Percentiles rank a stretch among this genome's conserved stretches.
Evolutionary conservation across 2,113 vertebrate species (phyloP).

Genomic region (Marmota monax): DNA sequence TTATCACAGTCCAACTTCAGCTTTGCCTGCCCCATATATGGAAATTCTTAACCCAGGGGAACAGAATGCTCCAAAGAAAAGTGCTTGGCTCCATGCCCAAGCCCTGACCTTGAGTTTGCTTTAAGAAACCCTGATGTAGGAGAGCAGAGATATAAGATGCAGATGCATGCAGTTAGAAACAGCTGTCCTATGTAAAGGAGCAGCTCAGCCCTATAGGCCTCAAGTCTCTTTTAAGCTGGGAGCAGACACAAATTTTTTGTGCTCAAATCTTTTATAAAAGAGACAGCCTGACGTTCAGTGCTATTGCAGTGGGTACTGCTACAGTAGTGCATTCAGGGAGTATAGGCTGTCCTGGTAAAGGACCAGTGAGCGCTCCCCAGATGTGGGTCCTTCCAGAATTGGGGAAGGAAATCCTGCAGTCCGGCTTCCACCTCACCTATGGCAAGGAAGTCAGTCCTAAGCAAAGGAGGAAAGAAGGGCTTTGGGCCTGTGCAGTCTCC

Average conservation of each 20-base stretch:
- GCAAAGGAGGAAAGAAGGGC: not conserved
- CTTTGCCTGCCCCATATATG: not conserved
- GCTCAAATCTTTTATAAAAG: not conserved
- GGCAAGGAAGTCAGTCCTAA: not conserved
- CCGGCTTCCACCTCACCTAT: rapidly evolving
- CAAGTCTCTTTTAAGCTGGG: not conserved
- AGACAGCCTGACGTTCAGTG: rapidly evolving
- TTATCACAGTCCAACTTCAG: not conserved
- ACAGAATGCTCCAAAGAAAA: not conserved
- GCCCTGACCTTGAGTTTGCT: not conserved
- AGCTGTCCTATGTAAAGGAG: rapidly evolving
- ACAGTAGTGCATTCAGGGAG: rapidly evolving
- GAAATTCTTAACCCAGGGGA: not conserved
- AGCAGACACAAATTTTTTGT: not conserved
- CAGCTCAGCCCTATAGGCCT: too few species aligned
- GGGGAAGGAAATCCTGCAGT: not conserved
- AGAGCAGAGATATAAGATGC: not conserved
- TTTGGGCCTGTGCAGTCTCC: rapidly evolving
- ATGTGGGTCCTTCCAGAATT: rapidly evolving
- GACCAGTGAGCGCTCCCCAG: rapidly evolving
- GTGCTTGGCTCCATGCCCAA: not conserved
- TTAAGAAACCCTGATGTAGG: not conserved
- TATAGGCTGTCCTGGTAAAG: not conserved
- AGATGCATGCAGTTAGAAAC: not conserved
- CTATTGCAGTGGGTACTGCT: rapidly evolving